Conservation (phyloP, 2,113 vertebrate species). For the Ailuropoda melanoleuca region DNA sequence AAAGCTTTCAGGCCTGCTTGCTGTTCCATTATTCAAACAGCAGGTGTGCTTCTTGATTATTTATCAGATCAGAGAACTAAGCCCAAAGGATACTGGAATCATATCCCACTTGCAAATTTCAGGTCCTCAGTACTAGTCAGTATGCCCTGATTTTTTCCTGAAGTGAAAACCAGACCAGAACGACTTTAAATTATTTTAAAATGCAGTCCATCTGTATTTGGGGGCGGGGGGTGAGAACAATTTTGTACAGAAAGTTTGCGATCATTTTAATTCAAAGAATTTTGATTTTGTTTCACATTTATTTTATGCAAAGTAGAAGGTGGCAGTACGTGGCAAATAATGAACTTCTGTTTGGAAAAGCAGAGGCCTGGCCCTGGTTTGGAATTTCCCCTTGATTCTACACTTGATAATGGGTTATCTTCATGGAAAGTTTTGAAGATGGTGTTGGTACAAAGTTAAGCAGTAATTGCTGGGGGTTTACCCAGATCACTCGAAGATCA, state of each 20-base stretch:
- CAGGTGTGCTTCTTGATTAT: not conserved
- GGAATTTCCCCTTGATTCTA: not conserved
- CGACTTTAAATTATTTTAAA: not conserved
- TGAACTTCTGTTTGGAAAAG: not conserved
- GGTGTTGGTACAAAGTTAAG: not conserved
- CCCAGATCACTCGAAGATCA: not conserved
- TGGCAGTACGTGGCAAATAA: not conserved
- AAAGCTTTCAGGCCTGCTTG: not conserved
- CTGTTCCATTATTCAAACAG: not conserved
- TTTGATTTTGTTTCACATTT: not conserved
- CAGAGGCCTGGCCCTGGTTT: not conserved
- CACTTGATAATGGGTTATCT: not conserved
- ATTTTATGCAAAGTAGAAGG: not conserved
- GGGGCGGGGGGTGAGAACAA: not conserved
- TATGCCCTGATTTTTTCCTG: not conserved
- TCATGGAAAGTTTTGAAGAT: not conserved
- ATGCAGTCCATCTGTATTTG: not conserved
- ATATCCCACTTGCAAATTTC: not conserved
- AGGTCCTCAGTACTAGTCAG: not conserved
- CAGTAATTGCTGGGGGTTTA: not conserved
- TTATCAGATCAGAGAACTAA: not conserved
- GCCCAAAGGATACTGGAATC: not conserved
- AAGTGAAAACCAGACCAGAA: not conserved
- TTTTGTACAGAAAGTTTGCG: not conserved
- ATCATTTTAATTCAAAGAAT: not conserved